These are phyloP conservation scores for Bergia puertoricense DNA, from an alignment of 92 coral and sea anemone genomes.

Conservation along the genomic window DNA sequence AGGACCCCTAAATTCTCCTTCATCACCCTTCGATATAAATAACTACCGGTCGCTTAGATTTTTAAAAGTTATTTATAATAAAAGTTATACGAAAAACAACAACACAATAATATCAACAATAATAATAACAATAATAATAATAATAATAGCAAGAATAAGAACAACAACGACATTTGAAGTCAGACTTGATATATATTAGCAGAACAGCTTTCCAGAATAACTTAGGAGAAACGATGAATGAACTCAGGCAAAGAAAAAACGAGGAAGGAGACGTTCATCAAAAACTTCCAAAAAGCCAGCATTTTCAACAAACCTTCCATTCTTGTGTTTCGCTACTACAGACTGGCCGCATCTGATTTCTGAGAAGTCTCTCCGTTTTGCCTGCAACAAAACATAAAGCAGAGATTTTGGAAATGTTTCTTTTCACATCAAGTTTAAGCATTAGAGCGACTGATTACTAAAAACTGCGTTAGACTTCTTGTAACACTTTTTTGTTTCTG, in stretches of 20 bases:
- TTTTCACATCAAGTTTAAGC: neutral
- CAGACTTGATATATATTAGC: neutral
- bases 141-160: too few relatives aligned
- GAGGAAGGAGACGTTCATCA: neutral
- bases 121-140: too few relatives aligned
- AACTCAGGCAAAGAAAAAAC: neutral
- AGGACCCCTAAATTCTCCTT: too few relatives aligned
- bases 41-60: too few relatives aligned
- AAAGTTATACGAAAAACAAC: too few relatives aligned
- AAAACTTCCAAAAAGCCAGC: neutral
- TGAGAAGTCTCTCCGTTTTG: conserved; percentile 78
- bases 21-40: too few relatives aligned
- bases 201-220: neutral
- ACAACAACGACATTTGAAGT: too few relatives aligned
- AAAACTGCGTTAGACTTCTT: too few relatives aligned
- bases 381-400: conserved; percentile 48
- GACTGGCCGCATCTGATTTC: conserved; percentile 73
- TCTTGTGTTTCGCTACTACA: conserved; percentile 84
- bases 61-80: too few relatives aligned
- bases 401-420: neutral
- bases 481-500: too few relatives aligned
- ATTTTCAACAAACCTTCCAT: conserved; percentile 76
- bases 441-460: too few relatives aligned
- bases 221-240: neutral
- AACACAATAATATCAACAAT: too few relatives aligned